Base-by-base conservation (phyloP, 2,888 invertebrate genomes). In the Melanchra persicariae region DNA sequence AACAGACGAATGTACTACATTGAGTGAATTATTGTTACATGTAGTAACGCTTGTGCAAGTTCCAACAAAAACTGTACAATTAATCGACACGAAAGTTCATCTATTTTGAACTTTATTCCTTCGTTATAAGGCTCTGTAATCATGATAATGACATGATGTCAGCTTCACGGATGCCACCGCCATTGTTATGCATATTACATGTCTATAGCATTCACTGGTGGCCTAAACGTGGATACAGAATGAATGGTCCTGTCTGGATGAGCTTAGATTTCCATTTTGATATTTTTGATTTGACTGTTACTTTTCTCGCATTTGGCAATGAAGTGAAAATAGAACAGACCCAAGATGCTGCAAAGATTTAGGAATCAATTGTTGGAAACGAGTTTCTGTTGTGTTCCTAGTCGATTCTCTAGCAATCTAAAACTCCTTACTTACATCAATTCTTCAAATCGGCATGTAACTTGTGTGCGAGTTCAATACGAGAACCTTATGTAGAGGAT, bases 131-230 rank as follows among this genome's bases (percentile, higher is more conserved):
- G 74, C 59, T 63, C 72, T 70, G 74, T 85, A 75, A 79, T 82
- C 70, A 72, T 47, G 74, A 70, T 77, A 79, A 77, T 85, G 68
- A 78, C 71, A 82, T 76, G 72, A 82, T 78, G 82, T 74, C 77
- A 82, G 77, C 74, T 72, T 69, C 79, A 76, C 76, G 76, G 79
- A 76, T 77, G 81, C 78, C 67, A 78, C 74, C 75, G 72, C 72
- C 72, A 85, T 86, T 86, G 83, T 85, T 74, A 86, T 85, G 84
- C 81, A 86, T 86, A 85, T 84, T 84, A 86, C 81, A 85, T 79
- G 84, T 79, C 82, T 78, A 80, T 81, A 77, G 79, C 74, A 78
- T 79, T 81, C 74, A 81, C 67, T 75, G 47, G 72, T 74, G 74
- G 52, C 68, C 66, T 67, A 55, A 40, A 77, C 82, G 15, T 34